Percentiles rank a stretch among this genome's conserved stretches.
phyloP scores from a whole-genome alignment of 1,140 invertebrate species.

The Trichomalopsis sarcophagae region DNA sequence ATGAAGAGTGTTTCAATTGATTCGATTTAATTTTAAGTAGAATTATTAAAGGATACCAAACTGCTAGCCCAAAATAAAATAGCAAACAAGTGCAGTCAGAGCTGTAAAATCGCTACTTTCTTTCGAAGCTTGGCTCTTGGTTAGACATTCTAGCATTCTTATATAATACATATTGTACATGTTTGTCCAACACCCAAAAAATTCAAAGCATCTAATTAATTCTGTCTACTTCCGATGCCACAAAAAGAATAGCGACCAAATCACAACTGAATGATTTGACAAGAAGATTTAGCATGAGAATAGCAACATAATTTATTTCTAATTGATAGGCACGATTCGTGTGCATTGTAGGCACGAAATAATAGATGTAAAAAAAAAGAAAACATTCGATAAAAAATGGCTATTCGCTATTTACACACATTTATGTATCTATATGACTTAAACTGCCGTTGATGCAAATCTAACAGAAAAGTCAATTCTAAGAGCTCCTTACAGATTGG shows the following conservation, averaged over 20 bases:
- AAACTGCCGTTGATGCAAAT: slow-evolving; percentile 1
- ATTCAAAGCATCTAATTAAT: background rate
- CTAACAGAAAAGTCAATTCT: slow-evolving; percentile 26
- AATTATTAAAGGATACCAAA: background rate
- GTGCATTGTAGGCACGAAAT: background rate
- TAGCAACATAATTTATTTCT: slow-evolving; percentile 15
- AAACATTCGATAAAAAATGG: slow-evolving; percentile 8
- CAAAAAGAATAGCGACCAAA: background rate
- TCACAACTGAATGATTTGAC: background rate
- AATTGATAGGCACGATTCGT: slow-evolving; percentile 9
- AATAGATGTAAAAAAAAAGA: slow-evolving; percentile 14
- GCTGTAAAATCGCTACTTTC: background rate
- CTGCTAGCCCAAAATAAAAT: background rate
- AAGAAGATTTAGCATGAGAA: slow-evolving; percentile 9
- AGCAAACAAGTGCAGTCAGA: background rate
- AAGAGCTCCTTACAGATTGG: slow-evolving; percentile 6
- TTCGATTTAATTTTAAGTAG: background rate
- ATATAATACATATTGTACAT: slow-evolving; percentile 29
- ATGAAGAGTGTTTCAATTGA: background rate
- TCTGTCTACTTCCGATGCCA: background rate
- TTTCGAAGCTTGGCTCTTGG: background rate
- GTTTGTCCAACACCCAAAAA: background rate
- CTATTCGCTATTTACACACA: slow-evolving; percentile 35
- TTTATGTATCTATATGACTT: slow-evolving; percentile 25
- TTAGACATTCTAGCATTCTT: slow-evolving; percentile 5